phyloP scores from a whole-genome alignment of 2,888 invertebrate genomes.

The Hololepta plana region DNA sequence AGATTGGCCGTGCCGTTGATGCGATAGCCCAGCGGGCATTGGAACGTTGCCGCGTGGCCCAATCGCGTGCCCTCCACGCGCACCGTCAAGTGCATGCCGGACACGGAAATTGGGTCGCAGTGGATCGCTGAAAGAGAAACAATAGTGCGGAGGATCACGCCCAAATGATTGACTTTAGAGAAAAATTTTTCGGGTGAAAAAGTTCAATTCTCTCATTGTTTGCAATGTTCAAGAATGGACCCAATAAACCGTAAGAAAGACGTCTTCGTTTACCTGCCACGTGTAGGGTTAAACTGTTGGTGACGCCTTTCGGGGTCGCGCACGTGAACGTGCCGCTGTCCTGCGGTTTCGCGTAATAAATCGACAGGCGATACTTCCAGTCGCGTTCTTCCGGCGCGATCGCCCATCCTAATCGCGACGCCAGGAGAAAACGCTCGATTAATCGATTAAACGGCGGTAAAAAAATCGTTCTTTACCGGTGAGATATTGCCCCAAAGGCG shows the following conservation, averaged over 20 bases:
- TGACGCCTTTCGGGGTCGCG: slow-evolving; percentile 61
- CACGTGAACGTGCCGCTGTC: slow-evolving; percentile 76
- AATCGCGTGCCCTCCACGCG: slow-evolving; percentile 61
- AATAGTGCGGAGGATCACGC: not conserved
- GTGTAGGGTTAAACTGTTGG: slow-evolving; percentile 52
- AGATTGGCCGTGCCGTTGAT: slow-evolving; percentile 61
- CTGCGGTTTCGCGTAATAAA: slow-evolving; percentile 64
- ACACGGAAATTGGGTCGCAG: slow-evolving; percentile 42
- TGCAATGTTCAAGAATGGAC: not conserved
- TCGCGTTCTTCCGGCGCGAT: slow-evolving; percentile 55
- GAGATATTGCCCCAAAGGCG: slow-evolving; percentile 56
- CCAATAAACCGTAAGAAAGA: not conserved
- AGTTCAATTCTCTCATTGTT: too few species aligned
- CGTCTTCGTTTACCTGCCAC: slow-evolving; percentile 47
- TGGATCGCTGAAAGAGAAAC: slow-evolving; percentile 32
- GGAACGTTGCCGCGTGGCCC: slow-evolving; percentile 58
- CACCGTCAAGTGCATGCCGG: slow-evolving; percentile 44
- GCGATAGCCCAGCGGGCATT: slow-evolving; percentile 64
- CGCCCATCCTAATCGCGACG: slow-evolving; percentile 63
- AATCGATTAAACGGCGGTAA: not conserved
- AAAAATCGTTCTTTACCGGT: slow-evolving; percentile 47
- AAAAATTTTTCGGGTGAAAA: too few species aligned
- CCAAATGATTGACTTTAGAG: too few species aligned
- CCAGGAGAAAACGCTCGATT: slow-evolving; percentile 13
- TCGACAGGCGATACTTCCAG: slow-evolving; percentile 63